These are phyloP conservation scores for Hydrolagus colliei DNA, from an alignment of 2,797 vertebrate species.

Conservation along the genomic window DNA sequence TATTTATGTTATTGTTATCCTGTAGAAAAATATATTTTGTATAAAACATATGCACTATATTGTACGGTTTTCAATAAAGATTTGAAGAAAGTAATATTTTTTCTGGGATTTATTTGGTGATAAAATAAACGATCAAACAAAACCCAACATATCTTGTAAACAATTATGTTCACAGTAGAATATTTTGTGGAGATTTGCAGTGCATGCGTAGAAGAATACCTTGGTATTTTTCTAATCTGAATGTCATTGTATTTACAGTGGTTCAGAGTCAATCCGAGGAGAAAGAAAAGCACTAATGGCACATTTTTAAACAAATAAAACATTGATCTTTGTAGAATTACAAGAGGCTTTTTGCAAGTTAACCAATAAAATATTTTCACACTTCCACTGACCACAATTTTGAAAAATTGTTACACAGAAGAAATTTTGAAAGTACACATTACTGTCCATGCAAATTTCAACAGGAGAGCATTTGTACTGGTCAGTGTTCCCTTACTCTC, in stretches of 20 bases:
- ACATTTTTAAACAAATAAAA: neutral
- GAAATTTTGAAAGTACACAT: neutral
- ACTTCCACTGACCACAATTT: constrained; percentile 7
- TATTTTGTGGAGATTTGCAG: neutral
- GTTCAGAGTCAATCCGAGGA: neutral
- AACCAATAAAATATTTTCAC: constrained; percentile 16
- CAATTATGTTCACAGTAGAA: neutral
- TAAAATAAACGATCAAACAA: constrained; percentile 28
- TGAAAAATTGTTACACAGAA: constrained; percentile 4
- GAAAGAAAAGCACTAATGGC: neutral
- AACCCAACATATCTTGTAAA: neutral
- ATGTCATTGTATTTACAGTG: neutral
- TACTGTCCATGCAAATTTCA: neutral
- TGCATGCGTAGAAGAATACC: neutral
- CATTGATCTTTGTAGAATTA: neutral
- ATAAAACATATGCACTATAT: neutral
- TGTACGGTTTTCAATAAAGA: constrained; percentile 13
- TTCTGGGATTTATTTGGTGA: neutral
- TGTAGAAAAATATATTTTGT: neutral
- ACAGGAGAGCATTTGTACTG: neutral
- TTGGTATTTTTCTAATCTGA: neutral
- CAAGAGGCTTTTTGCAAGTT: neutral
- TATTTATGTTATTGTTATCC: neutral
- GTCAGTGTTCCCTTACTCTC: neutral
- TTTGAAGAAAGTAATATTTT: neutral